Evolutionary conservation across 1,140 invertebrate genomes (phyloP).

Genomic region (Saccostrea cuccullata): DNA sequence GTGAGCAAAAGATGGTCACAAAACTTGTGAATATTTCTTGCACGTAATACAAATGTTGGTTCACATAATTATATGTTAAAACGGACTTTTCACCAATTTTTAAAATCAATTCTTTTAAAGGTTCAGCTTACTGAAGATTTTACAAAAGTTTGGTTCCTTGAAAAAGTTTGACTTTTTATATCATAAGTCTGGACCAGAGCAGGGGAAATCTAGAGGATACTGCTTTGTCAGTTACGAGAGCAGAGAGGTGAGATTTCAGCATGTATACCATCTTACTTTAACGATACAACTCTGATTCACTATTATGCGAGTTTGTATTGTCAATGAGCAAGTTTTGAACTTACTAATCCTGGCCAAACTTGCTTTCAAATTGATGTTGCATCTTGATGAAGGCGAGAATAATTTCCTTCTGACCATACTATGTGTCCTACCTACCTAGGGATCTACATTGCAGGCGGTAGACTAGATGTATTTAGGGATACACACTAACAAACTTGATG

Average conservation of each 20-base stretch:
- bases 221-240: conserved; percentile 92
- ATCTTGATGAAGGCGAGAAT: too few relatives aligned
- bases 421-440: too few relatives aligned
- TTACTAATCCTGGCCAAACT: too few relatives aligned
- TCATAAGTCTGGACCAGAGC: conserved; percentile 91
- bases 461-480: too few relatives aligned
- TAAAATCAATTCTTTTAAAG: conserved; percentile 64
- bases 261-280: too few relatives aligned
- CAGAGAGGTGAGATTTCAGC: conserved; percentile 79
- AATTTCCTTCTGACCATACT: too few relatives aligned
- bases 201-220: conserved; percentile 93
- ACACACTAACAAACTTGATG: too few relatives aligned
- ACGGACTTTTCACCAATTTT: background rate
- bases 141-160: conserved; percentile 93
- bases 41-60: background rate
- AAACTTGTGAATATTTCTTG: background rate
- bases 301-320: too few relatives aligned
- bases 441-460: too few relatives aligned
- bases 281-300: too few relatives aligned
- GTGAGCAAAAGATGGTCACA: background rate
- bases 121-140: conserved; percentile 95
- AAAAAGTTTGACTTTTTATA: conserved; percentile 97
- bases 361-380: too few relatives aligned
- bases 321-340: too few relatives aligned
- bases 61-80: background rate